phyloP scores from a whole-genome alignment of 2,113 vertebrate species.

The Martes martes region DNA sequence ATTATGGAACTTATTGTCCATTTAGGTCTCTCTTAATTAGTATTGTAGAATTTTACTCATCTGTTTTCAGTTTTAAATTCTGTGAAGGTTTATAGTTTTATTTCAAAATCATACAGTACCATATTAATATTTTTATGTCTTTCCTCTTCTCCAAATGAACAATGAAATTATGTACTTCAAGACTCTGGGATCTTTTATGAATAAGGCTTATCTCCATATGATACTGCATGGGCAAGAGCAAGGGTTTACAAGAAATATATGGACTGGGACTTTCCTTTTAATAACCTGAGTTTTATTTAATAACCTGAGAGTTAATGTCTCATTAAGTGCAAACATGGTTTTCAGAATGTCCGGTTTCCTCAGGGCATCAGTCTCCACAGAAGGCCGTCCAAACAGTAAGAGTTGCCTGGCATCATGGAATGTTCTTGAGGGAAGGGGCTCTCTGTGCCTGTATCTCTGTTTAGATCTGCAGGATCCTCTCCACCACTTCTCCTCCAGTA shows the following conservation, averaged over 20 bases:
- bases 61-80: background rate
- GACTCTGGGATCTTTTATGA: background rate
- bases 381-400: background rate
- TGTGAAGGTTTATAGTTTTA: background rate
- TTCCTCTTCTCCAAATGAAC: background rate
- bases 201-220: background rate
- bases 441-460: background rate
- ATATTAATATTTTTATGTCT: slow-evolving; percentile 5
- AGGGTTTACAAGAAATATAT: background rate
- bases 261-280: background rate
- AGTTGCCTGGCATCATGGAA: background rate
- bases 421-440: background rate
- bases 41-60: background rate
- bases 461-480: background rate
- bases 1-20: background rate
- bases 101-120: background rate
- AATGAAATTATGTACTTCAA: background rate
- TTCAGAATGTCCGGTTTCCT: background rate
- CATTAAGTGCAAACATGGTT: background rate
- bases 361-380: background rate
- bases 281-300: background rate
- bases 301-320: background rate
- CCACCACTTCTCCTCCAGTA: background rate
- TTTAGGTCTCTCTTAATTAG: background rate
- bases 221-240: background rate